Evolutionary conservation across 2,797 vertebrate genomes (phyloP).

Genomic region (Phalanger gymnotis): DNA sequence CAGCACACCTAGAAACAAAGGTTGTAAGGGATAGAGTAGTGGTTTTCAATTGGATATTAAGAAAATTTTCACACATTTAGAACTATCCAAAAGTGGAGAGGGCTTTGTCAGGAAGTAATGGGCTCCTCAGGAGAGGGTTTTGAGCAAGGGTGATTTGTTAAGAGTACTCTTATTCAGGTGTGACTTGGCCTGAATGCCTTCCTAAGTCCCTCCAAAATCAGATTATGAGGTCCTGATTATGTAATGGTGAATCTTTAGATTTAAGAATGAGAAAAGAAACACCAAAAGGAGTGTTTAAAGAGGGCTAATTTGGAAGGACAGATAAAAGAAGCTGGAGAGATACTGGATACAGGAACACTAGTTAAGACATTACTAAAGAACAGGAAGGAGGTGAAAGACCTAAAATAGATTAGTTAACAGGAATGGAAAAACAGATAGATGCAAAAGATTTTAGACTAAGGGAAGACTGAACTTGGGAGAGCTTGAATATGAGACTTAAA

Average conservation of each 20-base stretch:
- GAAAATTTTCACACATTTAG: neutral
- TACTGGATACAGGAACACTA: neutral
- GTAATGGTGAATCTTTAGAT: neutral
- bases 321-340: neutral
- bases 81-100: neutral
- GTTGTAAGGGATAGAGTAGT: neutral
- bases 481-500: neutral
- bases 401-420: neutral
- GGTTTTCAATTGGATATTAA: neutral
- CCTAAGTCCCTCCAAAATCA: neutral
- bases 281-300: neutral
- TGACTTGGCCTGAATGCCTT: neutral
- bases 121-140: neutral
- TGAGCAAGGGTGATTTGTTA: neutral
- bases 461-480: neutral
- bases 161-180: neutral
- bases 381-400: neutral
- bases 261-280: neutral
- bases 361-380: neutral
- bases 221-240: neutral
- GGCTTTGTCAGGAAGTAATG: neutral
- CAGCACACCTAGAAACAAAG: neutral
- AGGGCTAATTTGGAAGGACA: neutral
- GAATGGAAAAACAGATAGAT: neutral
- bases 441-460: neutral